phyloP scores from a whole-genome alignment of 2,888 invertebrate species.

The Lasioglossum marginatum region DNA sequence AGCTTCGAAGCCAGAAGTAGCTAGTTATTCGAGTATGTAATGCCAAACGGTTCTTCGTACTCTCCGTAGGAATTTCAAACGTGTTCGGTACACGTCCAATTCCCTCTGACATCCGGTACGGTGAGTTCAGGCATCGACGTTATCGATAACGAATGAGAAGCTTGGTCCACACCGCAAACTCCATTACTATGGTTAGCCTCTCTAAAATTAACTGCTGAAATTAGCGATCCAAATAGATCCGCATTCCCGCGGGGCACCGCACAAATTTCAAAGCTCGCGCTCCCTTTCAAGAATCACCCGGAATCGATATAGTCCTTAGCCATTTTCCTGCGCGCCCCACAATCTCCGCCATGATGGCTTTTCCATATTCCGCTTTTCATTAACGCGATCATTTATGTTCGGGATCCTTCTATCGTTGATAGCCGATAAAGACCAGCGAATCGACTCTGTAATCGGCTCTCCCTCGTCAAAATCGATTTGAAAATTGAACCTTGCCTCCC shows the following conservation, averaged over 20 bases:
- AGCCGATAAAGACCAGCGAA: not conserved
- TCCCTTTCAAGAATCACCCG: slow-evolving; percentile 52
- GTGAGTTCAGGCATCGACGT: slow-evolving; percentile 59
- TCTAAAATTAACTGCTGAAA: slow-evolving; percentile 75
- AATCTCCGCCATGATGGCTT: not conserved
- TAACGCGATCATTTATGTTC: slow-evolving; percentile 10
- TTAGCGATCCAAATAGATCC: slow-evolving; percentile 73
- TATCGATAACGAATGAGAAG: slow-evolving; percentile 71
- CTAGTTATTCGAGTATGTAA: slow-evolving; percentile 42
- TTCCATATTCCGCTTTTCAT: slow-evolving; percentile 30
- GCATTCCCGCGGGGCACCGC: slow-evolving; percentile 63
- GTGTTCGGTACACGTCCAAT: slow-evolving; percentile 56
- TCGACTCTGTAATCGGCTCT: slow-evolving; percentile 5
- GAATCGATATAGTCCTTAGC: slow-evolving; percentile 45
- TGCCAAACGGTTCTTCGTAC: slow-evolving; percentile 33
- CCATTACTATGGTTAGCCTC: slow-evolving; percentile 71
- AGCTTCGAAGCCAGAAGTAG: slow-evolving; percentile 26
- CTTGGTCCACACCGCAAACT: slow-evolving; percentile 67
- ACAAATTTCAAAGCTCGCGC: slow-evolving; percentile 57
- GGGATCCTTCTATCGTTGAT: not conserved
- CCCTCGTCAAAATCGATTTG: not conserved
- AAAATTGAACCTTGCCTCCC: not conserved
- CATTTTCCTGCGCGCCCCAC: slow-evolving; percentile 22
- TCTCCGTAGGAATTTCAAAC: slow-evolving; percentile 63
- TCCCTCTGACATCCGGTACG: slow-evolving; percentile 60